Base-by-base conservation (phyloP, 2,888 invertebrate species). In the Lepeophtheirus nordmannii region DNA sequence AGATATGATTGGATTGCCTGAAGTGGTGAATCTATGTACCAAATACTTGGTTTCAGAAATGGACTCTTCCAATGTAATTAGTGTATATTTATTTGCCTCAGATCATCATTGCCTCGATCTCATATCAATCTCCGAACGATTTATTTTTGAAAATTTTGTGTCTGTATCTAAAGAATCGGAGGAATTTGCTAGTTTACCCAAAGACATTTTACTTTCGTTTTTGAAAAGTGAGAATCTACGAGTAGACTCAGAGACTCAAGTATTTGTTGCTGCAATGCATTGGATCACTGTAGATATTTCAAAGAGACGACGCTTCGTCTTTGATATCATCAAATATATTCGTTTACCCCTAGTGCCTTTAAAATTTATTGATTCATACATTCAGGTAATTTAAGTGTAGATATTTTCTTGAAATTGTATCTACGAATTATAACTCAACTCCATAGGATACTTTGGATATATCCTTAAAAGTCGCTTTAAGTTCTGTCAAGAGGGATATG, bases 241-340 rank as follows among this genome's bases (percentile, higher is more conserved):
- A 74, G 87, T 93, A 66, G 89, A 91, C 74, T 86, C 85, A 70
- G 92, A 92, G 79, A 84, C 85, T 73, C 88, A 92, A 82, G 85
- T 88, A 68, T 84, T 91, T 74, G 83, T 85, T 74, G 86, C 89
- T 67, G 91, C 90, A 20, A 78, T 92, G 70, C 82, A 85, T 70
- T 93, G 93, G 93, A 82, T 93, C 62, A 83, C 84, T 70, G 85
- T 88, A 73, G 87, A 90, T 73, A 83, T 87, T 17, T 78, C 82
- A 20, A 81, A 83, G 64, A 81, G 93, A 66, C 81, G 89, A 69
- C 83, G 86, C 68, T 86, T 84, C 74, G 86, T 92, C 69, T 90
- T 90, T 74, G 89, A 91, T 76, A 83, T 92, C 68, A 77, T 93
- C 68, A 82, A 83, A 68, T 83, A 86, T 72, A 84, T 93, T 59